Conservation (phyloP, 2,797 vertebrate genomes). For the Graptemys geographica region DNA sequence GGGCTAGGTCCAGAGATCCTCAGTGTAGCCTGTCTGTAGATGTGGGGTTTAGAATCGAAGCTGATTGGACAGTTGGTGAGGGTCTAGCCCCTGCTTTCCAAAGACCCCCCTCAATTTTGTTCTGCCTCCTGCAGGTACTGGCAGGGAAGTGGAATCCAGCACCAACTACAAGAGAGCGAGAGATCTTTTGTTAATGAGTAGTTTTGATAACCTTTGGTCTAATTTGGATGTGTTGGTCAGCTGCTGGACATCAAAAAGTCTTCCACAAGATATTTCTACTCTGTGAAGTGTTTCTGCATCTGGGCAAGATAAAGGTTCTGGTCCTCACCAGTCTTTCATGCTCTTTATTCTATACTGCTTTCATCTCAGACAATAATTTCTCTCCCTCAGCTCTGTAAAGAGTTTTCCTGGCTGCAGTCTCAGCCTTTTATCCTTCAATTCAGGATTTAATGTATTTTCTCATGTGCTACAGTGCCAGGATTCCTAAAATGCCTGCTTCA, state of each 20-base stretch:
- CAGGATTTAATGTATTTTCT: neutral
- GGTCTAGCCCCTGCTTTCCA: neutral
- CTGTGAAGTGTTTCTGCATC: neutral
- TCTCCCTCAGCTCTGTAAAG: neutral
- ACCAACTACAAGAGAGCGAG: neutral
- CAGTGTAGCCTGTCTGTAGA: no score
- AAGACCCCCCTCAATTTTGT: neutral
- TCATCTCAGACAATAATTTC: neutral
- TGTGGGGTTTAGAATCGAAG: no score
- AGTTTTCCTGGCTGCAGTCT: neutral
- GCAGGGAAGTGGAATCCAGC: neutral
- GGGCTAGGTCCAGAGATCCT: neutral
- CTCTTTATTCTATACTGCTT: neutral
- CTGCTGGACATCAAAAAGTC: neutral
- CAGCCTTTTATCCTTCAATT: neutral
- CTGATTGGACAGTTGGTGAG: no score
- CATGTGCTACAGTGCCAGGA: neutral
- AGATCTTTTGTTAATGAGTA: neutral
- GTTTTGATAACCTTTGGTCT: neutral
- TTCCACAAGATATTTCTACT: neutral
- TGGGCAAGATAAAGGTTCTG: neutral
- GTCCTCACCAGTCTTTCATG: neutral
- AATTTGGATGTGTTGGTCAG: neutral
- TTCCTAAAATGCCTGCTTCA: neutral
- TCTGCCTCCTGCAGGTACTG: neutral